Evolutionary conservation across 2,888 invertebrate species (phyloP), one percentile per base, ranked within the genome.

Genomic region (Cephus spinipes): DNA sequence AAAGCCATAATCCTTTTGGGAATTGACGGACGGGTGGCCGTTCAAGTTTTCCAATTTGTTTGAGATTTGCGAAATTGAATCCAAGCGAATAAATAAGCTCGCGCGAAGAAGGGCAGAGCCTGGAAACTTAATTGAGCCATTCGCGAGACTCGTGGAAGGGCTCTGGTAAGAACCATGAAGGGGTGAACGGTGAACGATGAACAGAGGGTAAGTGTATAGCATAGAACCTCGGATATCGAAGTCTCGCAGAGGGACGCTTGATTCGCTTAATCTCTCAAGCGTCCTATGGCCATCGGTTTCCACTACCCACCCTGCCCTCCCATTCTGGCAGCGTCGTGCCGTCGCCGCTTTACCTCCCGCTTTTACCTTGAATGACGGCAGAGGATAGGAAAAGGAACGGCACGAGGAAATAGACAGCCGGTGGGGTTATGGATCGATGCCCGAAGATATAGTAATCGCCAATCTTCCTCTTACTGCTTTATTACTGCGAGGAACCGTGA

Each of bases 401-500:
- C 9, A 55, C 55, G 23, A 40, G 15, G 40, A 40, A 40, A 23
- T 2, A 55, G 55, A 55, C 40, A 55, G 55, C 9, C 55, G 71
- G 9, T 23, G 71, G 71, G 33, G 71, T 71, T 23, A 33, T 33
- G 74, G 36, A 74, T 74, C 74, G 74, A 74, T 35, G 11, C 74
- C 36, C 35, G 15, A 35, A 35, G 35, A 35, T 35, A 35, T n/a
- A 35, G 74, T 74, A 74, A 74, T 74, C 74, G 36, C 30, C 74
- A 74, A 74, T 74, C 74, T 35, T 32, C 55, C n/a, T 36, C 31
- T 23, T 30, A 33, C 74, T n/a, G 74, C 35, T 74, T 74, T 74
- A 74, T 74, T 74, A 74, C 35, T 74, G 35, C 74, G 35, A 33
- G 74, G 33, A 74, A 74, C 74, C 74, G 74, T 74, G 74, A 74